Conservation (phyloP, 2,797 vertebrate species). For the Sebastolobus altivelis region DNA sequence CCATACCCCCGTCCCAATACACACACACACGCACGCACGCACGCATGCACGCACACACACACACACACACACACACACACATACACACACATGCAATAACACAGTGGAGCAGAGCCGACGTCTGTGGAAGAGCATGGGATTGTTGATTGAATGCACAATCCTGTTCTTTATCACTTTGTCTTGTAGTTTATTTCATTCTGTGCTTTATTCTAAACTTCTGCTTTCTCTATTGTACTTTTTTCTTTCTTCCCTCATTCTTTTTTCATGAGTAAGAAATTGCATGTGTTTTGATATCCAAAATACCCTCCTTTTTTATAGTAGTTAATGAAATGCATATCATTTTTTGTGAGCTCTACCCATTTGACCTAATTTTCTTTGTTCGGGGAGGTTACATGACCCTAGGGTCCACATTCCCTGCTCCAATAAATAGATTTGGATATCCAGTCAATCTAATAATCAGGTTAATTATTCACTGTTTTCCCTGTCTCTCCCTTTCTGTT, state of each 20-base stretch:
- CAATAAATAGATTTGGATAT: conserved; percentile 84
- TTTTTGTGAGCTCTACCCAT: conserved; percentile 67
- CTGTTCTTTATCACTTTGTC: conserved; percentile 59
- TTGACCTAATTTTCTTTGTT: conserved; percentile 83
- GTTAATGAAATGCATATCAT: conserved; percentile 73
- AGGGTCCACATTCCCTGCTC: conserved; percentile 80
- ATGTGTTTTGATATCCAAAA: conserved; percentile 37
- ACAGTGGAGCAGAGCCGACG: conserved; percentile 41
- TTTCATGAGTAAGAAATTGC: background rate
- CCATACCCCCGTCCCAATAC: conserved; percentile 36
- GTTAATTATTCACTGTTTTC: conserved; percentile 83
- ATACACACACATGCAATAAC: background rate
- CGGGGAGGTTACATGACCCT: conserved; percentile 84
- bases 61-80: conserved; percentile 41
- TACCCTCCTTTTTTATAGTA: conserved; percentile 5
- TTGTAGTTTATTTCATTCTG: conserved; percentile 29
- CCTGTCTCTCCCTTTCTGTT: conserved; percentile 66
- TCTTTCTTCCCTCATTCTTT: background rate
- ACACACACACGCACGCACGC: conserved; percentile 41
- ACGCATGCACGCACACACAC: conserved; percentile 26
- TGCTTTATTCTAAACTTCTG: background rate
- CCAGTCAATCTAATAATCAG: conserved; percentile 83
- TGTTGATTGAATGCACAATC: conserved; percentile 62
- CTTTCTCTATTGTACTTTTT: conserved; percentile 6
- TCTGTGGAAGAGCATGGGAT: conserved; percentile 32